A percentile compares a stretch with the other conserved stretches of the same genome.
These are phyloP conservation scores for Gobius niger DNA, from an alignment of 2,113 vertebrate genomes.

Conservation along the genomic window DNA sequence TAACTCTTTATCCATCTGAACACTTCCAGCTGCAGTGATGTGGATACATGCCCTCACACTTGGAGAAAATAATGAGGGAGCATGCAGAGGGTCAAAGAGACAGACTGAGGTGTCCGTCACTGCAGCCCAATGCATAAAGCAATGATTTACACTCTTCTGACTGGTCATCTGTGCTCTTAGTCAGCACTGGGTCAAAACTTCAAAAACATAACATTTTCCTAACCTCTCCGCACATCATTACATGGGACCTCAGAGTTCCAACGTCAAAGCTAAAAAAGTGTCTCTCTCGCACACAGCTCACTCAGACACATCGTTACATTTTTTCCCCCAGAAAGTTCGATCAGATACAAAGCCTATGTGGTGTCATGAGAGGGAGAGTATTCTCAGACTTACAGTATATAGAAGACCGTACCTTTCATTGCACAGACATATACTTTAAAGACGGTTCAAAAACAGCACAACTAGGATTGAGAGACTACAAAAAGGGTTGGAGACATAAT, in stretches of 20 bases:
- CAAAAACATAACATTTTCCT: conserved; percentile 79
- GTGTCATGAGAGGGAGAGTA: conserved; percentile 57
- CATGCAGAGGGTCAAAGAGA: conserved; percentile 37
- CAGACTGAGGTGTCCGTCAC: conserved; percentile 59
- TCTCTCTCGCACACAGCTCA: conserved; percentile 10
- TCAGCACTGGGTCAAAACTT: conserved; percentile 70
- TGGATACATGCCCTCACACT: conserved; percentile 54
- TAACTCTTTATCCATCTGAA: conserved; percentile 40
- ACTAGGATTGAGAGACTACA: too few species aligned
- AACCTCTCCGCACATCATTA: conserved; percentile 67
- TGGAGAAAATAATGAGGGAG: conserved; percentile 42
- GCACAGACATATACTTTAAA: too few species aligned
- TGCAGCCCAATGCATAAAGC: conserved; percentile 74
- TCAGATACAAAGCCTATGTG: conserved; percentile 2
- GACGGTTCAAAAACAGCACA: too few species aligned
- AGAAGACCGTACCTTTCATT: too few species aligned
- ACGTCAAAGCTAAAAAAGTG: conserved; percentile 43
- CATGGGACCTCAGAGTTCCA: conserved; percentile 68
- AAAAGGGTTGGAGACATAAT: too few species aligned
- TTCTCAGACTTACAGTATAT: too few species aligned
- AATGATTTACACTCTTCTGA: conserved; percentile 76
- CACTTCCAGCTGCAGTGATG: conserved; percentile 36
- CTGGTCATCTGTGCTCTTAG: conserved; percentile 62
- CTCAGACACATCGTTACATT: conserved; percentile 16
- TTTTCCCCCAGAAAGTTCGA: not conserved